phyloP scores from a whole-genome alignment of 2,797 vertebrate genomes.

The Molothrus ater region DNA sequence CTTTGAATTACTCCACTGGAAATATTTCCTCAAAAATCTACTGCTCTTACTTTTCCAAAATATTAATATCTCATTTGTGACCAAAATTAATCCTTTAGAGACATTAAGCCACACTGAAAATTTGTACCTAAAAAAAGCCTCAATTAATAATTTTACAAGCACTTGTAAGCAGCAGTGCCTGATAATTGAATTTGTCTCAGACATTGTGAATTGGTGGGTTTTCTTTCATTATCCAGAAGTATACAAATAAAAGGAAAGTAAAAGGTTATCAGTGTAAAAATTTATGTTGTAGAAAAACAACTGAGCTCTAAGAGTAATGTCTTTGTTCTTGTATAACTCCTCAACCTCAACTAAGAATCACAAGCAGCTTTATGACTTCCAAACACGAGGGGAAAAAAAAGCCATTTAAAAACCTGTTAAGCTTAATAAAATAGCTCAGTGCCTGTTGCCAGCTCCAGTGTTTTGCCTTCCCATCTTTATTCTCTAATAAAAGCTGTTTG shows the following conservation, averaged over 20 bases:
- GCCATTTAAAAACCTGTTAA: not conserved
- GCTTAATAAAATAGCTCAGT: not conserved
- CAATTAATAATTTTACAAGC: not conserved
- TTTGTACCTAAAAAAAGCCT: not conserved
- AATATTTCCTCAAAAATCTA: not conserved
- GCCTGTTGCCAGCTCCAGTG: not conserved
- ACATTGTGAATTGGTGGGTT: not conserved
- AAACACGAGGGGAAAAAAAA: not conserved
- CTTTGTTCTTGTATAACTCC: not conserved
- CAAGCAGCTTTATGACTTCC: slow-evolving; percentile 33
- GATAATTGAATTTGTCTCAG: not conserved
- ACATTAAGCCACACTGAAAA: not conserved
- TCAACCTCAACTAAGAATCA: slow-evolving; percentile 31
- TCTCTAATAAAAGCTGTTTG: slow-evolving; percentile 20
- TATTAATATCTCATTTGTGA: not conserved
- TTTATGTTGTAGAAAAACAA: not conserved
- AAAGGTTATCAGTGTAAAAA: not conserved
- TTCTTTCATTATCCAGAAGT: not conserved
- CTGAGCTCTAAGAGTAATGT: not conserved
- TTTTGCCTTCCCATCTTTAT: not conserved
- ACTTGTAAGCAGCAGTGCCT: not conserved
- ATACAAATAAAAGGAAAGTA: not conserved
- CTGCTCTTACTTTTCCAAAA: not conserved
- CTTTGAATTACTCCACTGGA: not conserved
- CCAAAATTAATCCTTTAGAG: not conserved